phyloP scores from a whole-genome alignment of 2,113 vertebrate species.

The Corvus hawaiiensis region DNA sequence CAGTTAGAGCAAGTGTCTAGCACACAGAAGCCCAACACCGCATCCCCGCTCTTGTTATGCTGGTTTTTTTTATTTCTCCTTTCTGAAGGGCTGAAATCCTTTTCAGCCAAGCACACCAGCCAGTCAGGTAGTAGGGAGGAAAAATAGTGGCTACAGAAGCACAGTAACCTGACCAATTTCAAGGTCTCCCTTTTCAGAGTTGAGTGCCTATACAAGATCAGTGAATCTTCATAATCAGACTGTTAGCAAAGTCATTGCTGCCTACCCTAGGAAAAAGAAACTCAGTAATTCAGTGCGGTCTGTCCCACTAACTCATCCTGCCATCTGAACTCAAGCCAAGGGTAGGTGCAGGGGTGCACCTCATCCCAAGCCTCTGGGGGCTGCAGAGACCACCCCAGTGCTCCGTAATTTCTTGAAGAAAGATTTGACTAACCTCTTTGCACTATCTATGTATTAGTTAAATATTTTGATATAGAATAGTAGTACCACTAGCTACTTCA shows the following conservation, averaged over 20 bases:
- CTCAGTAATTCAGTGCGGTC: accelerated
- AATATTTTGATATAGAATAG: neutral
- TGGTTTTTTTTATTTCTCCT: neutral
- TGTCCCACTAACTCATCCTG: neutral
- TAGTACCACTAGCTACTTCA: neutral
- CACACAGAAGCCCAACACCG: neutral
- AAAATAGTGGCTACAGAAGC: neutral
- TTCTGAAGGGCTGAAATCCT: neutral
- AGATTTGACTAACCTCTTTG: neutral
- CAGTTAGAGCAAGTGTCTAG: neutral
- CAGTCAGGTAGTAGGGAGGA: neutral
- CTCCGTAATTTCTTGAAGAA: neutral
- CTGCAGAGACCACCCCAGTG: neutral
- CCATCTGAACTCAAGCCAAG: neutral
- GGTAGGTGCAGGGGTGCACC: accelerated
- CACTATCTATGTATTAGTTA: neutral
- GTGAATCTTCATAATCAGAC: neutral
- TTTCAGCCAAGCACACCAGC: neutral
- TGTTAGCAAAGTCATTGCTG: neutral
- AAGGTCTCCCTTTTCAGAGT: neutral
- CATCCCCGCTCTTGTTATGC: accelerated
- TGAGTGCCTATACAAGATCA: neutral
- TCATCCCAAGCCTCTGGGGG: accelerated
- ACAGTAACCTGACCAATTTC: neutral
- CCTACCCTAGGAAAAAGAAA: neutral